Conservation (phyloP, 2,113 vertebrate genomes). For the Antidorcas marsupialis region DNA sequence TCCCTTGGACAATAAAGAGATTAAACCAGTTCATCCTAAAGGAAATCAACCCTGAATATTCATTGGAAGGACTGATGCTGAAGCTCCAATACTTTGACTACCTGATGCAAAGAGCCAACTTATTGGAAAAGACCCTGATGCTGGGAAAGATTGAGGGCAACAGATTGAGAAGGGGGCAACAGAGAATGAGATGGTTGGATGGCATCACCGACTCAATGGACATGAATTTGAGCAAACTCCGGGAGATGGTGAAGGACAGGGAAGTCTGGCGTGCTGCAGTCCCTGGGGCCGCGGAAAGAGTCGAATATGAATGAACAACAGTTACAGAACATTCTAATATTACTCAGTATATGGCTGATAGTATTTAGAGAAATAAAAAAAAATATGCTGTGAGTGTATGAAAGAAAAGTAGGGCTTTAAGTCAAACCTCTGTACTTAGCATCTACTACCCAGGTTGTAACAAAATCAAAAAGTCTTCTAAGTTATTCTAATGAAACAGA, state of each 20-base stretch:
- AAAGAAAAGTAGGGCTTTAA: background rate
- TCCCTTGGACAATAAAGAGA: background rate
- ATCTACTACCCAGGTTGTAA: background rate
- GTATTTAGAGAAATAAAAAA: slow-evolving; percentile 10
- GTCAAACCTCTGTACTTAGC: background rate
- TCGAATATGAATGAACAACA: accelerated
- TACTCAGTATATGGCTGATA: background rate
- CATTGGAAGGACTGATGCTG: background rate
- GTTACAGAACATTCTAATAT: background rate
- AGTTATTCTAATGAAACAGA: background rate
- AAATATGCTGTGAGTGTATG: background rate
- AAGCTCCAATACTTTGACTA: background rate
- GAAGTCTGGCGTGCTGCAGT: background rate
- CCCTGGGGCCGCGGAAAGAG: background rate
- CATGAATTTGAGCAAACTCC: background rate
- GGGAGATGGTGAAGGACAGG: background rate
- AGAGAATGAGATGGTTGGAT: background rate
- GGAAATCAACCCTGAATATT: background rate
- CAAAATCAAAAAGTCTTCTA: background rate
- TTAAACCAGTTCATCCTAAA: background rate
- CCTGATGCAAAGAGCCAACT: background rate
- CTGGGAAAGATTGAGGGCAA: background rate
- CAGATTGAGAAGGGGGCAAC: background rate
- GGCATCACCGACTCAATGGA: background rate
- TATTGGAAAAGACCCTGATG: background rate